Conservation (phyloP, 2,888 invertebrate species). For the Empis livida region DNA sequence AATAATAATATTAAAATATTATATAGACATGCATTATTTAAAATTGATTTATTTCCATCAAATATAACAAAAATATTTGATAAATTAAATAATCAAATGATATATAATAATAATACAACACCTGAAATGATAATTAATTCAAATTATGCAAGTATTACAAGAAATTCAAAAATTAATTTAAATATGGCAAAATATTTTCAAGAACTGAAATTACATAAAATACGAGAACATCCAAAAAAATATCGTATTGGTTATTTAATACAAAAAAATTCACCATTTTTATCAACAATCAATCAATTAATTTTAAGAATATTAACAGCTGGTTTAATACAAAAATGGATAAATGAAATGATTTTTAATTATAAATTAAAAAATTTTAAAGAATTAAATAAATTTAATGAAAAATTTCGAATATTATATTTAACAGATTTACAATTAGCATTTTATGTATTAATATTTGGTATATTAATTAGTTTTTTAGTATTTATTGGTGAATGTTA, state of each 20-base stretch:
- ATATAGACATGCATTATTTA: constrained; percentile 32
- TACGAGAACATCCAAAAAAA: constrained; percentile 32
- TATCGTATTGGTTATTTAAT: constrained; percentile 31
- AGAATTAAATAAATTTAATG: constrained; percentile 17
- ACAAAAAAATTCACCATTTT: constrained; percentile 26
- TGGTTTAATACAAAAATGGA: constrained; percentile 31
- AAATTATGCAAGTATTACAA: constrained; percentile 25
- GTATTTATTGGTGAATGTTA: too few relatives aligned
- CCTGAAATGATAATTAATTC: constrained; percentile 19
- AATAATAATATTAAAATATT: constrained; percentile 25
- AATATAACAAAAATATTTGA: constrained; percentile 25
- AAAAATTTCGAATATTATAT: constrained; percentile 28
- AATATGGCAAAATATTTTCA: constrained; percentile 25
- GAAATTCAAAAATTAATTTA: constrained; percentile 23
- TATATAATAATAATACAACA: constrained; percentile 19
- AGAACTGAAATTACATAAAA: constrained; percentile 25
- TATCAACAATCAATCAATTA: constrained; percentile 22
- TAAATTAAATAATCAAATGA: constrained; percentile 23
- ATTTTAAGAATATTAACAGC: constrained; percentile 24
- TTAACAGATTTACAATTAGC: constrained; percentile 30
- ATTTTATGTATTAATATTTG: constrained; percentile 27
- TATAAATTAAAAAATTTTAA: constrained; percentile 17
- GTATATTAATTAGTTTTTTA: constrained; percentile 10
- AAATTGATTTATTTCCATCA: constrained; percentile 30
- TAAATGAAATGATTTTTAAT: constrained; percentile 22